Conservation (phyloP, 2,113 vertebrate genomes). For the Centropristis striata region DNA sequence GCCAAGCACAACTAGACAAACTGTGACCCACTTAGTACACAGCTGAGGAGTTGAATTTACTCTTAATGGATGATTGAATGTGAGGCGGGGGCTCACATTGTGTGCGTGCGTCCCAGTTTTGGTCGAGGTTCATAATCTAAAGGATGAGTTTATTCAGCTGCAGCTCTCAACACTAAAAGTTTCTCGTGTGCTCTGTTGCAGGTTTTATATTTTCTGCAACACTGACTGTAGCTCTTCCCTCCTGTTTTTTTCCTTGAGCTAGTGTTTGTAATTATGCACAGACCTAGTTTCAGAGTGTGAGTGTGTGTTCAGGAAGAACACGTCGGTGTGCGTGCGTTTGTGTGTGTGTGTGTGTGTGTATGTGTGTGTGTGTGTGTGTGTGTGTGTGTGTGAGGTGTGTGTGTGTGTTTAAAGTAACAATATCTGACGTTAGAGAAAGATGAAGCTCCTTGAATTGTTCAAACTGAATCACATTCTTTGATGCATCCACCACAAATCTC, state of each 20-base stretch:
- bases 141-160: slow-evolving; percentile 57
- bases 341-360: neutral
- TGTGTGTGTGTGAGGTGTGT: neutral
- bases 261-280: slow-evolving; percentile 80
- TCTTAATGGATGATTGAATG: slow-evolving; percentile 20
- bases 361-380: slow-evolving; percentile 8
- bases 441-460: slow-evolving; percentile 8
- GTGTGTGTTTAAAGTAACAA: slow-evolving; percentile 22
- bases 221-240: slow-evolving; percentile 68
- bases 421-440: slow-evolving; percentile 42
- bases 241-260: slow-evolving; percentile 49
- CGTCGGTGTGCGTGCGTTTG: neutral
- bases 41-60: slow-evolving; percentile 18
- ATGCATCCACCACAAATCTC: slow-evolving; percentile 35
- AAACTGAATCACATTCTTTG: slow-evolving; percentile 9
- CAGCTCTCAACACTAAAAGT: slow-evolving; percentile 42
- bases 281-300: slow-evolving; percentile 70
- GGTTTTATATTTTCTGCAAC: slow-evolving; percentile 69
- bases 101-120: slow-evolving; percentile 8
- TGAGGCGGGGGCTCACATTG: slow-evolving; percentile 13
- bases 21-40: neutral
- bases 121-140: slow-evolving; percentile 40
- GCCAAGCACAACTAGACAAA: slow-evolving; percentile 96
- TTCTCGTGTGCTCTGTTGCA: slow-evolving; percentile 58
- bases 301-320: slow-evolving; percentile 32